Conservation (phyloP, 1,140 invertebrate species). For the Drosophila triauraria region DNA sequence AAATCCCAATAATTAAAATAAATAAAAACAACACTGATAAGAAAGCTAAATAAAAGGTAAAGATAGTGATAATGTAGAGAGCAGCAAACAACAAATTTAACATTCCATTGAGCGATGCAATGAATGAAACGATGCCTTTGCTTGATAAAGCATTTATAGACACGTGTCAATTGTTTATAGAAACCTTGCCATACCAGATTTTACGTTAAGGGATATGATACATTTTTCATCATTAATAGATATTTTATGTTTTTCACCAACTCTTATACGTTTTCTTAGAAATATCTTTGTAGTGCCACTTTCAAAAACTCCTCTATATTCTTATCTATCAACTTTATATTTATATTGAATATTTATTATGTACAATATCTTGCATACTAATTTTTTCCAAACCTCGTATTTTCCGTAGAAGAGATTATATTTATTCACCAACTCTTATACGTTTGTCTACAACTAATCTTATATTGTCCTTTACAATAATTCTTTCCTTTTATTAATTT, state of each 20-base stretch:
- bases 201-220: neutral
- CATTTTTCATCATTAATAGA: neutral
- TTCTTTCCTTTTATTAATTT: neutral
- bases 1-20: slow-evolving; percentile 5
- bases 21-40: slow-evolving; percentile 1
- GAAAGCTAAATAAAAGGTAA: neutral
- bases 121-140: slow-evolving; percentile 12
- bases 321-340: neutral
- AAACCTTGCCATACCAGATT: neutral
- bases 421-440: no score
- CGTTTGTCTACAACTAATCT: neutral
- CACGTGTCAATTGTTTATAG: neutral
- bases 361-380: no score
- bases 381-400: no score
- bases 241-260: neutral
- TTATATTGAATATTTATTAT: no score
- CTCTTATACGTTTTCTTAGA: neutral
- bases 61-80: slow-evolving; percentile 7
- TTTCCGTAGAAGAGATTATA: no score
- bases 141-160: neutral
- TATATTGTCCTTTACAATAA: neutral
- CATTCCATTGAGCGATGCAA: slow-evolving; percentile 13
- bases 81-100: slow-evolving; percentile 3
- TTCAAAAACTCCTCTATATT: neutral
- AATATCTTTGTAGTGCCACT: neutral